These are phyloP conservation scores for Esox lucius DNA, from an alignment of 2,797 vertebrate genomes.

Conservation along the genomic window DNA sequence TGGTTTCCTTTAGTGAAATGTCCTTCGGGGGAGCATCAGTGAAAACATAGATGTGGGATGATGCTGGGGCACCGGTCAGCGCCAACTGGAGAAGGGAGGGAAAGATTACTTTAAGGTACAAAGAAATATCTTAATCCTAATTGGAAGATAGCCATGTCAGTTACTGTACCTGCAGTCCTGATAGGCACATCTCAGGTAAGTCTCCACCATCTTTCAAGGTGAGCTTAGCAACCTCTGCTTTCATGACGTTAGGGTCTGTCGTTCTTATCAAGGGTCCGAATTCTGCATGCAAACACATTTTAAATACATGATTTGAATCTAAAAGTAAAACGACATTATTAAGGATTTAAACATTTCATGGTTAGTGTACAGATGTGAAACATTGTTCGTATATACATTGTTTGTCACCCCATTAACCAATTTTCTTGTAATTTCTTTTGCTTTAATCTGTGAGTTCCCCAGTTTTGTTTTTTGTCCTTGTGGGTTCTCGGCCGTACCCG, in stretches of 20 bases:
- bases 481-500: conserved; percentile 43
- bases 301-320: background rate
- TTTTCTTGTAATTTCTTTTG: too few species aligned
- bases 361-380: too few species aligned
- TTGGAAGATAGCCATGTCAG: background rate
- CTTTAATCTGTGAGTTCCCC: too few species aligned
- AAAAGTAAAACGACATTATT: too few species aligned
- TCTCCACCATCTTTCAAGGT: conserved; percentile 50
- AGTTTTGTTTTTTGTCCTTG: too few species aligned
- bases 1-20: conserved; percentile 61
- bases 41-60: conserved; percentile 75
- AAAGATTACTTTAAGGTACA: background rate
- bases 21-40: conserved; percentile 75
- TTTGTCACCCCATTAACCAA: too few species aligned
- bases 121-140: background rate
- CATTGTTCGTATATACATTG: too few species aligned
- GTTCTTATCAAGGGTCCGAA: conserved; percentile 74
- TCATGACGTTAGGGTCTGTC: conserved; percentile 63
- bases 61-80: conserved; percentile 68
- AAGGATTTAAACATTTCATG: too few species aligned
- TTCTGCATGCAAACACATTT: conserved; percentile 35
- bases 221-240: conserved; percentile 65
- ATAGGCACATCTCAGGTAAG: conserved; percentile 70
- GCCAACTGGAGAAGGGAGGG: conserved; percentile 62
- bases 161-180: conserved; percentile 70